These are phyloP conservation scores for Rallus limicola DNA, from an alignment of 2,113 vertebrate genomes.

Conservation along the genomic window DNA sequence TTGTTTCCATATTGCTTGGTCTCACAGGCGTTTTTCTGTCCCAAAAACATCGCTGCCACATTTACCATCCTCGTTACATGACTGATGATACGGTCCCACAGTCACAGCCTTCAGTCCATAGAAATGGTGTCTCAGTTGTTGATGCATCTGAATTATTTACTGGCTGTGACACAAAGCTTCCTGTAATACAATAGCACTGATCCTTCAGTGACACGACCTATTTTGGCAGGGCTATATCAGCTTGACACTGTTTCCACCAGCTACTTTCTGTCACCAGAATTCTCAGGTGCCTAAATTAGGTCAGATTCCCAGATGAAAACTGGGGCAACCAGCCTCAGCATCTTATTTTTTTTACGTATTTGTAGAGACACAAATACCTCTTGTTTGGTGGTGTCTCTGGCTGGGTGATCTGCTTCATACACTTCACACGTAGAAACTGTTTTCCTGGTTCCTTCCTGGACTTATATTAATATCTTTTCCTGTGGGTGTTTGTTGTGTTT, in stretches of 20 bases:
- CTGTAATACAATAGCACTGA: fast-evolving
- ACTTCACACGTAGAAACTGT: background rate
- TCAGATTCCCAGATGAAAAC: background rate
- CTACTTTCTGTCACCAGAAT: background rate
- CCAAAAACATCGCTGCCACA: fast-evolving
- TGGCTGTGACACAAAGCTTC: background rate
- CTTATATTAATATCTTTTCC: background rate
- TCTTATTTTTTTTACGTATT: background rate
- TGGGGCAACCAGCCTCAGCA: background rate
- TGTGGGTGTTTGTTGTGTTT: background rate
- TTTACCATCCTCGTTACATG: background rate
- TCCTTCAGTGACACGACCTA: fast-evolving
- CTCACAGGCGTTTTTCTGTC: background rate
- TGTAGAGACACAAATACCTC: background rate
- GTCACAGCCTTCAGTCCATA: background rate
- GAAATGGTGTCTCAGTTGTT: background rate
- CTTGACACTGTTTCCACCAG: background rate
- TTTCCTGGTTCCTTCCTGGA: background rate
- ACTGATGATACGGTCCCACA: background rate
- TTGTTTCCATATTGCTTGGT: background rate
- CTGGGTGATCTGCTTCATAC: background rate
- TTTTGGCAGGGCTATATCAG: background rate
- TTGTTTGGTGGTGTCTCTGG: background rate
- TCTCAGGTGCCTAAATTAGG: background rate
- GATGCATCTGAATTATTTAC: background rate